These are phyloP conservation scores for Xiphophorus couchianus DNA, from an alignment of 2,113 vertebrate species.

Conservation along the genomic window DNA sequence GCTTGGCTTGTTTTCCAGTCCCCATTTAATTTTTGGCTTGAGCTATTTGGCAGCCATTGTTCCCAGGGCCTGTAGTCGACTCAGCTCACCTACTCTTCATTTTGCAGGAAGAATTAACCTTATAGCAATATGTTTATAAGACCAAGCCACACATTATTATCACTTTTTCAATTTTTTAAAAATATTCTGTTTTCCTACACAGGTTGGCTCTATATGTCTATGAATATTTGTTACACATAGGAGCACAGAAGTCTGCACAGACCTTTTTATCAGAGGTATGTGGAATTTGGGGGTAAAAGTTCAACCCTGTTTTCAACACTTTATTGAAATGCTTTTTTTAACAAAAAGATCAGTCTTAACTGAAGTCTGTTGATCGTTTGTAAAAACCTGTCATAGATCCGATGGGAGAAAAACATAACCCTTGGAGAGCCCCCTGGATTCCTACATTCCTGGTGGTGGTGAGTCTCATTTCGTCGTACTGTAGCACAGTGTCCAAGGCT, in stretches of 20 bases:
- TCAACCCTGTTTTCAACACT: background rate
- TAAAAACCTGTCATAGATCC: conserved; percentile 82
- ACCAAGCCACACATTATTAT: background rate
- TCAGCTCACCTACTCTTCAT: conserved; percentile 43
- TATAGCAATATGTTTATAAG: conserved; percentile 11
- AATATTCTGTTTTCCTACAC: conserved; percentile 1
- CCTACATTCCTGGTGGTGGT: conserved; percentile 98
- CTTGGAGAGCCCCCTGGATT: conserved; percentile 94
- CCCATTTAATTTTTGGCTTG: conserved; percentile 59
- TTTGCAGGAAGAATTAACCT: conserved; percentile 28
- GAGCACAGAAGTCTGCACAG: conserved; percentile 98
- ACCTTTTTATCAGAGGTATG: conserved; percentile 97
- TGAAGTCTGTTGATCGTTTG: background rate
- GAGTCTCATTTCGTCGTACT: conserved; percentile 70
- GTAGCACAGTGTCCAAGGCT: conserved; percentile 25
- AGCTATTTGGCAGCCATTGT: conserved; percentile 76
- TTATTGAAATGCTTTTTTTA: background rate
- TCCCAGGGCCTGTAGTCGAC: conserved; percentile 62
- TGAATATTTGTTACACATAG: conserved; percentile 96
- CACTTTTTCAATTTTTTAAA: background rate
- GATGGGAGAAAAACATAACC: conserved; percentile 98
- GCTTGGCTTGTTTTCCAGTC: conserved; percentile 39
- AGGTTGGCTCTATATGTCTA: conserved; percentile 97
- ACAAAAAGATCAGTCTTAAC: background rate
- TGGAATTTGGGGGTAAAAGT: conserved; percentile 29